Percentiles rank a stretch among this genome's conserved stretches.
Evolutionary conservation across 2,113 vertebrate genomes (phyloP).

Genomic region (Himantopus leucocephalus): DNA sequence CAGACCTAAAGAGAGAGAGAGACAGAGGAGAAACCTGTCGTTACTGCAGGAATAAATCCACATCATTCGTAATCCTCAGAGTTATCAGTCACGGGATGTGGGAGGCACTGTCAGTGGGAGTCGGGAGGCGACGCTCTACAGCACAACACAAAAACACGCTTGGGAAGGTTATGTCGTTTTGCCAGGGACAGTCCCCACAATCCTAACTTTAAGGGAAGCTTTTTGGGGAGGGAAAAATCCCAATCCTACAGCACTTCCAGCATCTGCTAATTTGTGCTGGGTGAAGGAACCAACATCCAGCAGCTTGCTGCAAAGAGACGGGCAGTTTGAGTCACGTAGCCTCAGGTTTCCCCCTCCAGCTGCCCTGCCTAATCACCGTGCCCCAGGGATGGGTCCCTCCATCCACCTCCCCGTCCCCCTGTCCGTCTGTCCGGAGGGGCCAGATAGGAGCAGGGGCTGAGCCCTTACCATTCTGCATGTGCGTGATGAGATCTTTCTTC

Average conservation of each 20-base stretch:
- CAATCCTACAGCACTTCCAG: not conserved
- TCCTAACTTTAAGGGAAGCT: not conserved
- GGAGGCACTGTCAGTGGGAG: not conserved
- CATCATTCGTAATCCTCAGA: not conserved
- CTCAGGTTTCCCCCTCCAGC: not conserved
- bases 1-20: slow-evolving; percentile 75
- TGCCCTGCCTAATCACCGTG: not conserved
- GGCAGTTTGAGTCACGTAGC: not conserved
- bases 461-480: slow-evolving; percentile 90
- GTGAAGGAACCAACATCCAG: not conserved
- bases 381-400: not conserved
- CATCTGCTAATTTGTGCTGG: not conserved
- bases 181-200: not conserved
- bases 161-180: not conserved
- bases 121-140: rapidly evolving
- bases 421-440: not conserved
- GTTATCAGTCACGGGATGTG: not conserved
- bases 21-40: not conserved
- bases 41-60: not conserved
- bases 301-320: not conserved
- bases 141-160: not conserved
- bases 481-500: slow-evolving; percentile 87
- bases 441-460: not conserved
- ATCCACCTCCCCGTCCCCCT: not conserved
- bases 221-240: not conserved